Evolutionary conservation across 1,140 invertebrate genomes (phyloP).

Genomic region (Triops longicaudatus): DNA sequence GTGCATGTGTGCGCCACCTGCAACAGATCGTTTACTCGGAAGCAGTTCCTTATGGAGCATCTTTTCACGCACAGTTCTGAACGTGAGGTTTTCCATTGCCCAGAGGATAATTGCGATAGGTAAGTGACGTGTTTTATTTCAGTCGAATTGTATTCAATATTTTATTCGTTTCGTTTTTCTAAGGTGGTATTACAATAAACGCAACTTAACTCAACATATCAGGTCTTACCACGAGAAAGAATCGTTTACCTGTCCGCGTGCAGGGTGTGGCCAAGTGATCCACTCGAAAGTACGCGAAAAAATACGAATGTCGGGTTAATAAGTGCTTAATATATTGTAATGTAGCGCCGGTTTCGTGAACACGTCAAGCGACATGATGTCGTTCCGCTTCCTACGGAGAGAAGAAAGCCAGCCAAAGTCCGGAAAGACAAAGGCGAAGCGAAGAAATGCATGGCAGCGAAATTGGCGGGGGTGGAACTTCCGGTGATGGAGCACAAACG

Average conservation of each 20-base stretch:
- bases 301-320: background rate
- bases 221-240: constrained; percentile 8
- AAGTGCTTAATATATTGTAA: background rate
- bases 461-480: constrained; percentile 5
- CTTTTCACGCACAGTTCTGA: constrained; percentile 9
- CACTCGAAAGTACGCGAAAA: constrained; percentile 18
- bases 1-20: background rate
- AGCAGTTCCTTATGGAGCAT: constrained; percentile 16
- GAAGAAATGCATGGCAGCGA: constrained; percentile 20
- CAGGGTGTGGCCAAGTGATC: constrained; percentile 19
- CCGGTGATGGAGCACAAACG: background rate
- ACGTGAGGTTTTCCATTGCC: constrained; percentile 25
- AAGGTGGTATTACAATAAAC: constrained; percentile 21
- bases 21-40: constrained; percentile 17
- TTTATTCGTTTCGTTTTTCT: background rate
- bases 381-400: background rate
- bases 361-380: constrained; percentile 2
- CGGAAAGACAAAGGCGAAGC: constrained; percentile 10
- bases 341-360: constrained; percentile 13
- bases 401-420: background rate
- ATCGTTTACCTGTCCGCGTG: constrained; percentile 17
- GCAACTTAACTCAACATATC: constrained; percentile 21
- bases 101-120: constrained; percentile 19
- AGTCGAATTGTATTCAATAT: too few species aligned
- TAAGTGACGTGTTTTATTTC: too few species aligned